Evolutionary conservation across 2,888 invertebrate genomes (phyloP).

Genomic region (Hirtodrosophila cameraria): DNA sequence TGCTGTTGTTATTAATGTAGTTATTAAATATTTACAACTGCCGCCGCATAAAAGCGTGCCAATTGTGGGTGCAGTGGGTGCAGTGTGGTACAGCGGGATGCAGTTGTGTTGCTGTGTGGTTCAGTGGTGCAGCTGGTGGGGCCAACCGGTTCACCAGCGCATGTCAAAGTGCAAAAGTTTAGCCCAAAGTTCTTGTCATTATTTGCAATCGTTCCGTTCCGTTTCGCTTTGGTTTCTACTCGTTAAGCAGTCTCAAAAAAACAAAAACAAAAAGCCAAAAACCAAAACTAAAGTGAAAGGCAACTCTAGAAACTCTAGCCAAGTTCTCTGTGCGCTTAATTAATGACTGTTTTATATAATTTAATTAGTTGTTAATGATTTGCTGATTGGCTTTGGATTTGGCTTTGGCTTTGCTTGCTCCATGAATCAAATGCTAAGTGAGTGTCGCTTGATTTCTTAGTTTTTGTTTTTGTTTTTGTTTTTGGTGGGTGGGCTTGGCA

Average conservation of each 20-base stretch:
- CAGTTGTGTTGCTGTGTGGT: background rate
- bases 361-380: conserved; percentile 79
- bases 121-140: conserved; percentile 43
- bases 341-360: conserved; percentile 77
- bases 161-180: conserved; percentile 76
- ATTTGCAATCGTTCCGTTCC: conserved; percentile 53
- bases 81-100: conserved; percentile 22
- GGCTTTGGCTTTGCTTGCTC: conserved; percentile 42
- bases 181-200: conserved; percentile 76
- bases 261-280: too few relatives aligned
- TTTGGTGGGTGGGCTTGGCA: conserved; percentile 71
- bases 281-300: conserved; percentile 65
- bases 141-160: conserved; percentile 34
- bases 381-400: conserved; percentile 73
- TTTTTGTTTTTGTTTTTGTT: background rate
- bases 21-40: conserved; percentile 79
- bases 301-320: conserved; percentile 24
- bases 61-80: conserved; percentile 59
- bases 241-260: conserved; percentile 20
- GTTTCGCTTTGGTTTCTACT: conserved; percentile 20
- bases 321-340: conserved; percentile 55
- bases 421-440: conserved; percentile 68
- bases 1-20: conserved; percentile 76
- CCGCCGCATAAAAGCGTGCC: conserved; percentile 68
- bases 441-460: conserved; percentile 30